Base-by-base conservation (phyloP, 1,140 invertebrate species). In the Papilio dardanus region DNA sequence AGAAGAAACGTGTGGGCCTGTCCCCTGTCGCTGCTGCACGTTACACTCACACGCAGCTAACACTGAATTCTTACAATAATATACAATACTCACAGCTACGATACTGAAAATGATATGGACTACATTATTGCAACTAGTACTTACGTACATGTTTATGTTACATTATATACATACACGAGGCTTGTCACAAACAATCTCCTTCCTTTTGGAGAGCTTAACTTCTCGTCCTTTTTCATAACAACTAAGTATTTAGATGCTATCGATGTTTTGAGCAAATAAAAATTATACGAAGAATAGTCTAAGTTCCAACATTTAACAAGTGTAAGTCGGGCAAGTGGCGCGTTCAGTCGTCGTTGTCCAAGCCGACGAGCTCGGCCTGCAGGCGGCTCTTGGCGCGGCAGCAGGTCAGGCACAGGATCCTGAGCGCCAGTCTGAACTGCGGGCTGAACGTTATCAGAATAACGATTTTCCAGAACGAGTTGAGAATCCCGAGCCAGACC, bases 391-490 rank as follows among this genome's bases (percentile, higher is more conserved):
- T 96, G 85, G 96, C 96, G 75, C 97, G 96, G 93, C 97, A 98
- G 92, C 97, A 98, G 77, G 97, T 98, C 90, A 98, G 94, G 93
- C 97, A 98, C 82, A 99, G 96, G 80, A 98, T 96, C 79, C 97
- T 95, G 74, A 98, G 95, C 30, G 97, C 97, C 66, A 97, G 94
- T 71, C 98, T 95, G 94, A 99, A 99, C 88, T 98, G 97, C 19
- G 97, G 97, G 93, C 98, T 98, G 88, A 99, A 94, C 40, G 96
- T 95, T 74, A 98, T 94, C 84, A 99, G 96, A 79, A 99, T 97
- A 65, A 99, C 92, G 73, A 98, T 97, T 93, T 99, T 99, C 97
- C 97, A 98, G 86, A 98, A 98, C 65, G 97, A 98, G 94, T 99
- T 99, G 74, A 98, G 94, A 80, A 99, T 96, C 4, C 98, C 98